A percentile compares a stretch with the other conserved stretches of the same genome.
phyloP scores from a whole-genome alignment of 2,888 invertebrate species.

The Platerodrilus igneus region DNA sequence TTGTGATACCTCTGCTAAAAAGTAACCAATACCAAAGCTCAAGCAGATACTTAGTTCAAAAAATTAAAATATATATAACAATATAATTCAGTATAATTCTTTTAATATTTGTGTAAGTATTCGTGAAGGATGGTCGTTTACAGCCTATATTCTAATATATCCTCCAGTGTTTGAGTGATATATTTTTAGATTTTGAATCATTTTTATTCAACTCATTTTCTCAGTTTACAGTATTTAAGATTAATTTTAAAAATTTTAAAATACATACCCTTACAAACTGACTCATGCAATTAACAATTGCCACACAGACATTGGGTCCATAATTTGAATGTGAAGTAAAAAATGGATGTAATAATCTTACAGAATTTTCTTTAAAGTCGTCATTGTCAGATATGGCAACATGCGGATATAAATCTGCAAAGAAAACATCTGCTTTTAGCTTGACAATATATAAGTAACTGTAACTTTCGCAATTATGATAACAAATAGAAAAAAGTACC shows the following conservation, averaged over 20 bases:
- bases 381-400: conserved; percentile 23
- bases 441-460: not conserved
- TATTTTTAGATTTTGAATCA: no score
- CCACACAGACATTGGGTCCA: conserved; percentile 43
- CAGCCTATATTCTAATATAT: no score
- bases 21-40: no score
- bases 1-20: no score
- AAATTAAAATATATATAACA: no score
- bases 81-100: no score
- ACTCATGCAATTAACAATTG: conserved; percentile 46
- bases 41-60: no score
- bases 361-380: conserved; percentile 19
- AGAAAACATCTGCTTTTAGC: conserved; percentile 11
- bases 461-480: no score
- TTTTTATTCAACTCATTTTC: no score
- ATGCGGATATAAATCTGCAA: conserved; percentile 35
- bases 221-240: conserved; percentile 1
- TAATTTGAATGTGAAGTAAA: conserved; percentile 35
- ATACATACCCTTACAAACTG: conserved; percentile 40
- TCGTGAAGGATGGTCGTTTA: no score
- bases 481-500: not conserved
- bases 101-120: no score
- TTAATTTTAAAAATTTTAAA: not conserved
- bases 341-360: conserved; percentile 36
- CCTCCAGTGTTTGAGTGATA: no score